These are phyloP conservation scores for Chrysodeixis includens DNA, from an alignment of 2,888 invertebrate genomes.

Conservation along the genomic window DNA sequence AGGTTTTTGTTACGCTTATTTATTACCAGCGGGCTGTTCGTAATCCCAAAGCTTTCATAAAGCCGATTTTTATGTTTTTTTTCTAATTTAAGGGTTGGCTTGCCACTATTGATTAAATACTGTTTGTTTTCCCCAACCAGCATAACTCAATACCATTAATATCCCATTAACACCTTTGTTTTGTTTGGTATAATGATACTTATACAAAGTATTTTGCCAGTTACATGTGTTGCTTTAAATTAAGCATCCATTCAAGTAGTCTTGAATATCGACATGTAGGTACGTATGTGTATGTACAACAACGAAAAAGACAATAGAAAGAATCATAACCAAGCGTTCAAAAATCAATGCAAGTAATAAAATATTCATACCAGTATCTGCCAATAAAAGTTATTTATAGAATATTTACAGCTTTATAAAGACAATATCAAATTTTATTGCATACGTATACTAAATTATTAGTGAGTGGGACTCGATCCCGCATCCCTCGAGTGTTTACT, in stretches of 20 bases:
- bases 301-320: not conserved
- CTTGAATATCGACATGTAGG: too few relatives aligned
- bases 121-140: not conserved
- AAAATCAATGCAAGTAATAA: slow-evolving; percentile 26
- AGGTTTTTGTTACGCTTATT: slow-evolving; percentile 8
- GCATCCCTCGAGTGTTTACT: slow-evolving; percentile 28
- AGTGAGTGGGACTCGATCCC: slow-evolving; percentile 38
- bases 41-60: slow-evolving; percentile 2
- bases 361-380: slow-evolving; percentile 3
- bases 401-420: slow-evolving; percentile 38
- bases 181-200: not conserved
- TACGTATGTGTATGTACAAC: not conserved
- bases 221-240: too few relatives aligned
- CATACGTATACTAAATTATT: slow-evolving; percentile 43
- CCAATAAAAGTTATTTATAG: slow-evolving; percentile 38
- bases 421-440: slow-evolving; percentile 48
- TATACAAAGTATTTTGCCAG: not conserved
- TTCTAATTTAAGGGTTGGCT: not conserved
- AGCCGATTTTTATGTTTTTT: not conserved
- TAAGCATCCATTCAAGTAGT: too few relatives aligned
- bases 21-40: not conserved
- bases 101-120: not conserved
- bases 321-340: not conserved
- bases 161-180: not conserved
- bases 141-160: not conserved